phyloP scores from a whole-genome alignment of 2,797 vertebrate species.

The Dicrostonyx torquatus region DNA sequence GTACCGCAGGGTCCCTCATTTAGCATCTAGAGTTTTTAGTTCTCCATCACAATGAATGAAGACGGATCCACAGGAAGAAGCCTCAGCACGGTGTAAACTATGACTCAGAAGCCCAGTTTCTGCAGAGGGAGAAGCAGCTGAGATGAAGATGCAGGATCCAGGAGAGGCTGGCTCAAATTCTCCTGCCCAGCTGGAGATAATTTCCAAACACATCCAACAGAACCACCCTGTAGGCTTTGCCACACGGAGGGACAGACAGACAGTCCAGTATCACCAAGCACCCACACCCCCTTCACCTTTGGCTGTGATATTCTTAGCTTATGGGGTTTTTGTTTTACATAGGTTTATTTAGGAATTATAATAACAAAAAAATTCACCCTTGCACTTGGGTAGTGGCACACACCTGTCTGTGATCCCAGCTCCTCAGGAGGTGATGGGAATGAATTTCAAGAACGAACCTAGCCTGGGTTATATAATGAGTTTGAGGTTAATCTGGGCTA shows the following conservation, averaged over 20 bases:
- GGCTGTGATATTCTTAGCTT: background rate
- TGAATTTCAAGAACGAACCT: background rate
- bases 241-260: background rate
- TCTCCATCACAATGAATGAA: background rate
- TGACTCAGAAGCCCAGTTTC: background rate
- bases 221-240: background rate
- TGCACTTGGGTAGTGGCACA: background rate
- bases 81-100: fast-evolving
- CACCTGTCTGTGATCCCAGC: background rate
- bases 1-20: background rate
- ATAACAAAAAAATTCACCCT: background rate
- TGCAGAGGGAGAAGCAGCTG: background rate
- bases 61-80: background rate
- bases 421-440: background rate
- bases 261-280: background rate
- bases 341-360: background rate
- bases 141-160: background rate
- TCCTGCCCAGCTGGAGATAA: background rate
- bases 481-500: background rate
- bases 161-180: background rate
- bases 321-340: background rate
- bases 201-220: background rate
- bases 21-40: background rate
- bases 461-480: background rate
- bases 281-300: background rate